Evolutionary conservation across 2,113 vertebrate genomes (phyloP).

Genomic region (Menura novaehollandiae): DNA sequence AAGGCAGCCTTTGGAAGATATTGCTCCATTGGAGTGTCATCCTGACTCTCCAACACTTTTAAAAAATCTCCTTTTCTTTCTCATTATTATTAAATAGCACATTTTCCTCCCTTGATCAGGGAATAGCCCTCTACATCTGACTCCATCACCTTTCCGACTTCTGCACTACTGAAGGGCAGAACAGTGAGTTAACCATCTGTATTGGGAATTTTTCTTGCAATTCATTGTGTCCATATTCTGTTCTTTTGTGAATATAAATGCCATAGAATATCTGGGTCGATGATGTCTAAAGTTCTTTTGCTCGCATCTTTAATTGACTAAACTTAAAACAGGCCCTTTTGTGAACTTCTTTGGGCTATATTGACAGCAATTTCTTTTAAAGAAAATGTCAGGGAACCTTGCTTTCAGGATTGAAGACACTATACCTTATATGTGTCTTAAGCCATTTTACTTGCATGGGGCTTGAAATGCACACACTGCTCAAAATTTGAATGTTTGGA

Average conservation of each 20-base stretch:
- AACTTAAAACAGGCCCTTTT: slow-evolving; percentile 58
- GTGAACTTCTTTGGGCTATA: slow-evolving; percentile 39
- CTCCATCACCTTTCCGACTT: slow-evolving; percentile 51
- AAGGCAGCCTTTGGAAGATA: not conserved
- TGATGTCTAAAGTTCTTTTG: slow-evolving; percentile 61
- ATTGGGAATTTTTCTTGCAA: slow-evolving; percentile 57
- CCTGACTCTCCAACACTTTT: not conserved
- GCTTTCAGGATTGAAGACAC: not conserved
- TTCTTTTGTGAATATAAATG: slow-evolving; percentile 63
- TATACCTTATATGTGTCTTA: not conserved
- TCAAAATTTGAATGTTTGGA: not conserved
- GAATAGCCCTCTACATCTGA: slow-evolving; percentile 61
- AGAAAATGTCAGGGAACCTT: slow-evolving; percentile 8
- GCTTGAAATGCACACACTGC: not conserved
- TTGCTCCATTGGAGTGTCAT: not conserved
- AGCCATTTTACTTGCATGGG: not conserved
- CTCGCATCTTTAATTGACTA: slow-evolving; percentile 65
- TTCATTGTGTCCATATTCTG: slow-evolving; percentile 38
- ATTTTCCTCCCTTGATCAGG: slow-evolving; percentile 41
- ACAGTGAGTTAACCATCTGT: slow-evolving; percentile 31
- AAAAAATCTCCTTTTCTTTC: not conserved
- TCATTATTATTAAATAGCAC: slow-evolving; percentile 56
- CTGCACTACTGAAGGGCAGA: slow-evolving; percentile 49
- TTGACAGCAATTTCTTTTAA: slow-evolving; percentile 40
- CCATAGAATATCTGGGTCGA: slow-evolving; percentile 60